A percentile compares a stretch with the other conserved stretches of the same genome.
Conservation (phyloP, 2,888 invertebrate species). For the Rhingia campestris region DNA sequence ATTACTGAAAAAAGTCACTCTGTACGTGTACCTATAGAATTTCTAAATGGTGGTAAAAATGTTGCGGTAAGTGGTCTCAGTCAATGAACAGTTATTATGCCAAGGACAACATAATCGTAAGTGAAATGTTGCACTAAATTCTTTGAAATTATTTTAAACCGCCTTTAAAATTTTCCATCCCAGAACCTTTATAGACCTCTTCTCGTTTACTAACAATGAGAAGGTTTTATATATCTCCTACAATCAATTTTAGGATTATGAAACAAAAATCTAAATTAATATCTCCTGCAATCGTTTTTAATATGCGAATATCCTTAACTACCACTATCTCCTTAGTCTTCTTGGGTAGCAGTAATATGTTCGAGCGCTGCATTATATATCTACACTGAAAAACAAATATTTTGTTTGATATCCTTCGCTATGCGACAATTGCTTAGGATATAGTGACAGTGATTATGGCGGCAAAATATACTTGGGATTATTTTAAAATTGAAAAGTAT, state of each 20-base stretch:
- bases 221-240: no score
- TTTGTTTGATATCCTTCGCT: constrained; percentile 39
- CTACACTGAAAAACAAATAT: not conserved
- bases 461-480: constrained; percentile 37
- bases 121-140: no score
- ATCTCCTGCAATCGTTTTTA: constrained; percentile 42
- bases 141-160: no score
- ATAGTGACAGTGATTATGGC: constrained; percentile 18
- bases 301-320: constrained; percentile 43
- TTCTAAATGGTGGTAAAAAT: no score
- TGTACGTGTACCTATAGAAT: no score
- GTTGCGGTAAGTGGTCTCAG: no score
- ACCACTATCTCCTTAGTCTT: not conserved
- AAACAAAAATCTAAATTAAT: constrained; percentile 49
- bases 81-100: no score
- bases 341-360: not conserved
- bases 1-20: no score
- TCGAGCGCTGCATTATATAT: constrained; percentile 46
- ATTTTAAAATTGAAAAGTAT: constrained; percentile 70
- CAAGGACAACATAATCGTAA: no score
- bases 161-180: no score
- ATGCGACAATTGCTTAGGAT: not conserved
- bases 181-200: not conserved
- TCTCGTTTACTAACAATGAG: not conserved
- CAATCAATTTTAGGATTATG: constrained; percentile 46